Conservation (phyloP, 1,140 invertebrate genomes). For the Diachasmimorpha longicaudata region DNA sequence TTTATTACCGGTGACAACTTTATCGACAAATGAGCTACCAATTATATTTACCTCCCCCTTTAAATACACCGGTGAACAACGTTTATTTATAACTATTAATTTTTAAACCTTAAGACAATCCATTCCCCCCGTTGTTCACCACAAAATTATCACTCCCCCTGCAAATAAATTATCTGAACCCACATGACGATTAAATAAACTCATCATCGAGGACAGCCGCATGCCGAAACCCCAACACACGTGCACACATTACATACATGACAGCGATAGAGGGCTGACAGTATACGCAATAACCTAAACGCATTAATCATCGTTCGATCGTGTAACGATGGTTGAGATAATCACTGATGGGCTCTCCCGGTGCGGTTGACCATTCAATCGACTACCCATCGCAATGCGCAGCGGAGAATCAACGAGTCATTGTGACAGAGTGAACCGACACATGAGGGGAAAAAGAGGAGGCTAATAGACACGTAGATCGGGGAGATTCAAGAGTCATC, state of each 20-base stretch:
- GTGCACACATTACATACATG: neutral
- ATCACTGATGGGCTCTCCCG: neutral
- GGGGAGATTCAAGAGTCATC: conserved; percentile 34
- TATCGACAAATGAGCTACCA: no score
- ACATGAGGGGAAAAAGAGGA: neutral
- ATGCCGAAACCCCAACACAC: neutral
- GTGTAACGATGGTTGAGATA: conserved; percentile 26
- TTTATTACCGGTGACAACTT: no score
- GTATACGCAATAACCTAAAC: neutral
- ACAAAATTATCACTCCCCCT: no score
- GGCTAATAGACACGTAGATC: neutral
- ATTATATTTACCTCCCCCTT: no score
- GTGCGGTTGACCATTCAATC: conserved; percentile 14
- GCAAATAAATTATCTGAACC: neutral
- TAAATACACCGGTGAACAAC: no score
- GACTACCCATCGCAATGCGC: neutral
- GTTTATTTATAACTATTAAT: no score
- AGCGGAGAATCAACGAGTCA: conserved; percentile 47
- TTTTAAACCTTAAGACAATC: no score
- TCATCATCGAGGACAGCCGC: neutral
- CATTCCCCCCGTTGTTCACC: no score
- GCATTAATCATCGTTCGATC: conserved; percentile 54
- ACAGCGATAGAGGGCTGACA: neutral
- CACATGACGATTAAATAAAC: neutral
- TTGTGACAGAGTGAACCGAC: neutral